Base-by-base conservation (phyloP, 2,888 invertebrate species). In the Lamellibrachia columna region DNA sequence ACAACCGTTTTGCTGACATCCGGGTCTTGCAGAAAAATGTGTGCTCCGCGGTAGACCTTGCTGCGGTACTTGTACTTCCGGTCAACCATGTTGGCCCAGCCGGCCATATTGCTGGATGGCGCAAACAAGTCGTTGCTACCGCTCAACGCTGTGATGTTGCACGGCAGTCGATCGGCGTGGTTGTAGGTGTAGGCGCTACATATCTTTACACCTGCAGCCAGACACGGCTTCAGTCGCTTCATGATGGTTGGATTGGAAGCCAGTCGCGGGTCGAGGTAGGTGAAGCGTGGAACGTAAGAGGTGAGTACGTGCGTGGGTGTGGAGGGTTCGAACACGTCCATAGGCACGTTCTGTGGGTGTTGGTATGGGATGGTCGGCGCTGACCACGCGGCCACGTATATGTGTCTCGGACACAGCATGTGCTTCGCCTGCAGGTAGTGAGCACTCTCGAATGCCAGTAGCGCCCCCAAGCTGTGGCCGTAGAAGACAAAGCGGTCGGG, bases 1-100 rank as follows among this genome's bases (percentile, higher is more conserved):
- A 75, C 75, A 75, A 75, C 75, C 75, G 75, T 75, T 15, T 75
- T 75, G 75, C 22, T 75, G 75, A 75, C 75, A 75, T 75, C 75
- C 75, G 75, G 75, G 75, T 75, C 75, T 22, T 75, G 75, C 1
- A 75, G 75, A n/a, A 75, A 75, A n/a, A 75, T 22, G 75, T 75
- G 75, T 22, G 75, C 22, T 75, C 15, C 75, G 75, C 22, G 75
- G 75, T 75, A 75, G 15, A 75, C 75, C 75, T 75, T 75, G 75
- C 75, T 75, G 75, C 75, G 75, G 75, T 75, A 75, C 75, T 75
- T 75, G 75, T 75, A 75, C 75, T 75, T 75, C 75, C 75, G 75
- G 75, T 75, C 75, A 0, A n/a, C 75, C 75, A 75, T 75, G 75
- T 75, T 22, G 75, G 75, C 75, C 75, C 75, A 75, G 75, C 22